Percentiles rank a stretch among this genome's conserved stretches.
Conservation (phyloP, 2,797 vertebrate genomes). For the Austrolebias charrua region DNA sequence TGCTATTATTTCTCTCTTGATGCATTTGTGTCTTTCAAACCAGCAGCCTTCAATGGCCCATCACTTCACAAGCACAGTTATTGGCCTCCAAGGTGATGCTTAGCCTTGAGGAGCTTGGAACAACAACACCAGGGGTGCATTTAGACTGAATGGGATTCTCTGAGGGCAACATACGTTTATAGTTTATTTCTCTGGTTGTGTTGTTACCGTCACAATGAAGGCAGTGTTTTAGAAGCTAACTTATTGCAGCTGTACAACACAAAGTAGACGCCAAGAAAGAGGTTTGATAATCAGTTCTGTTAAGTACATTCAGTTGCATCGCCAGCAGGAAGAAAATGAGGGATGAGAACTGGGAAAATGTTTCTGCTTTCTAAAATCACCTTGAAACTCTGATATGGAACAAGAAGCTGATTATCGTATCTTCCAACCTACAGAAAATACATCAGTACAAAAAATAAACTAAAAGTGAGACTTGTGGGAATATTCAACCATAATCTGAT, state of each 20-base stretch:
- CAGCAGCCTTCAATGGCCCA: neutral
- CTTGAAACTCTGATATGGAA: neutral
- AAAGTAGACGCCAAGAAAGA: neutral
- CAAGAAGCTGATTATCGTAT: neutral
- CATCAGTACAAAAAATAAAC: neutral
- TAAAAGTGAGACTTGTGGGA: neutral
- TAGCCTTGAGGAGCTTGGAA: neutral
- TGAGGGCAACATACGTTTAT: neutral
- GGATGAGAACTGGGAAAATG: neutral
- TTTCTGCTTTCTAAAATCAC: neutral
- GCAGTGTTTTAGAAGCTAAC: neutral
- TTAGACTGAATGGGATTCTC: neutral
- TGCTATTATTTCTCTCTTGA: conserved; percentile 8
- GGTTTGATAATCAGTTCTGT: neutral
- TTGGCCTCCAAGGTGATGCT: conserved; percentile 1
- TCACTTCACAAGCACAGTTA: neutral
- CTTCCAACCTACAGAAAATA: too few species aligned
- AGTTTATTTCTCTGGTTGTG: neutral
- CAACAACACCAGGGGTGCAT: neutral
- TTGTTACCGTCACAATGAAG: neutral
- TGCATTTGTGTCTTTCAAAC: conserved; percentile 1
- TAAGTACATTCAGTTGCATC: neutral
- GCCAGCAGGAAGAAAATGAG: neutral
- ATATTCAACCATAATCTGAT: too few species aligned
- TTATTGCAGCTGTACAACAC: neutral